These are phyloP conservation scores for Lepus timidus DNA, from an alignment of 2,113 vertebrate genomes.

Conservation along the genomic window DNA sequence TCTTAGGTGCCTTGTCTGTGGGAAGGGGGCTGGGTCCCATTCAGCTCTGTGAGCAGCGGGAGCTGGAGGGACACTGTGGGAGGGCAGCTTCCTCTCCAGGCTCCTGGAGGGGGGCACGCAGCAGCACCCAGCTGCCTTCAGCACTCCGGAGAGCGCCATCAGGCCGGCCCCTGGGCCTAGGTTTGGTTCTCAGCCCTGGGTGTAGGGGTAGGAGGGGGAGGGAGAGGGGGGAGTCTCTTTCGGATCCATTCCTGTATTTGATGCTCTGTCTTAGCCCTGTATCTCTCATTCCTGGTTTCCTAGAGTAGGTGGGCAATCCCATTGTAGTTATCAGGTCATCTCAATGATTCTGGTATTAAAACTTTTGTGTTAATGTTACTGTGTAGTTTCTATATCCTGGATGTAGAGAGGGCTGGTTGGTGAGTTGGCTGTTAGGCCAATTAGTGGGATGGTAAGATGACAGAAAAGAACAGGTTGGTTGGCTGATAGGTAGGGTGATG, in stretches of 20 bases:
- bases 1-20: background rate
- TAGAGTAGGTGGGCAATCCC: background rate
- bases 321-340: background rate
- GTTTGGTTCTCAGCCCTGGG: background rate
- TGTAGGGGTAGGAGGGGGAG: rapidly evolving
- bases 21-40: background rate
- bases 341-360: background rate
- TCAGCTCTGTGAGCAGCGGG: background rate
- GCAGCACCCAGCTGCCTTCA: background rate
- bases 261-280: background rate
- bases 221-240: background rate
- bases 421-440: background rate
- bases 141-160: background rate
- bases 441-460: background rate
- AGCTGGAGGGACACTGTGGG: background rate
- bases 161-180: too few relatives aligned
- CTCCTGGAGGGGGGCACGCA: background rate
- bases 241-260: background rate
- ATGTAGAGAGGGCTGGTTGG: background rate
- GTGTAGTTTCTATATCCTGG: background rate
- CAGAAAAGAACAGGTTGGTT: background rate
- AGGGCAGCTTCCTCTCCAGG: background rate
- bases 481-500: background rate
- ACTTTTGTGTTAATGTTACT: background rate
- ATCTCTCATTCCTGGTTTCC: background rate